Base-by-base conservation (phyloP, 2,797 vertebrate species). In the Gymnocypris eckloni region DNA sequence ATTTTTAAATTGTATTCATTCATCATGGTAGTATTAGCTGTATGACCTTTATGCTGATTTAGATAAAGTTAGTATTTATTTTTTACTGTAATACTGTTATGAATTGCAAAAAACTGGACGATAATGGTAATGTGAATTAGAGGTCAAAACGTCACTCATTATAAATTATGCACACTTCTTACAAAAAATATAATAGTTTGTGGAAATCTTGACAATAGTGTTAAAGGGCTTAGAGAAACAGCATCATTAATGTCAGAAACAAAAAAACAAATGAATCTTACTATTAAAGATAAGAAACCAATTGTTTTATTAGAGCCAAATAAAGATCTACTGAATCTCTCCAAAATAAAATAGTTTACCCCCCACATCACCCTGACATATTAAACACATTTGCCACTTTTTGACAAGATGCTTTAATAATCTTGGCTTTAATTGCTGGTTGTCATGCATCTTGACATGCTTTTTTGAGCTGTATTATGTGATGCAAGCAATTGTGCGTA, bases 371-470 rank as follows among this genome's bases (percentile, higher is more conserved):
- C 33, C 8, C 22, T 6, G 59, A 52, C 61, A 56, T 37, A 18
- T 64, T 18, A 18, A 79, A 64, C 6, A n/a, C 54, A 33, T 82
- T 73, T 45, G n/a, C 37, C 41, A 61, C 22, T 18, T 22, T 77
- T 77, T 43, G 37, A 56, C 39, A 7, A 78, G 66, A 64, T n/a
- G 48, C 48, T 22, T 4, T 75, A 16, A 75, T 43, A 69, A 56
- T 33, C 50, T 13, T 76, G 25, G 28, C 48, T 79, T 82, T 89
- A 88, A 87, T 70, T 76, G 76, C 77, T 41, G n/a, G 81, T 43
- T 72, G 64, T 70, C 66, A n/a, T 28, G 41, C 75, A 52, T 54
- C 75, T 76, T 59, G 56, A 72, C 22, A 39, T 43, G 61, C 50
- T 43, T 71, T 75, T 56, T 76, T 10, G 41, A 54, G 50, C 72